A percentile compares a stretch with the other conserved stretches of the same genome.
phyloP scores from a whole-genome alignment of 2,797 vertebrate species.

The Typhlichthys subterraneus region DNA sequence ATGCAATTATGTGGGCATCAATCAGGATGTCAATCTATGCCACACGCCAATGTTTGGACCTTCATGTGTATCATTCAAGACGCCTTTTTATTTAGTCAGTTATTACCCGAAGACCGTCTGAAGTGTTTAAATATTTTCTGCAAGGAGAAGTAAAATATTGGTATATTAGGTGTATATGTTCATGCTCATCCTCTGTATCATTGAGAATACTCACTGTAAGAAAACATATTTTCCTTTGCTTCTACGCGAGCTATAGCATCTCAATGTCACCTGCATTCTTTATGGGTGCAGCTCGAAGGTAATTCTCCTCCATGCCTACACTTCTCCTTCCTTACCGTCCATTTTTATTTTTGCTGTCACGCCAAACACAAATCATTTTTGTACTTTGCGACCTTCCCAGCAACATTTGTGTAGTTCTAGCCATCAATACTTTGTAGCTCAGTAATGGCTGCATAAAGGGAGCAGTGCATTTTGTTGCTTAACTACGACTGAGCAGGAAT shows the following conservation, averaged over 20 bases:
- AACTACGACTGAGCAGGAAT: neutral
- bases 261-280: constrained; percentile 31
- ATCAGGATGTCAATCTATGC: constrained; percentile 26
- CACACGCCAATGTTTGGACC: constrained; percentile 30
- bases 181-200: constrained; percentile 12
- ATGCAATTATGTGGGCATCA: constrained; percentile 39
- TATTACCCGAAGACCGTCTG: constrained; percentile 10
- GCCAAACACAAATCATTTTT: constrained; percentile 8
- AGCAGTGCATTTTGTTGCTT: neutral
- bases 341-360: neutral
- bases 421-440: neutral
- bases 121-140: neutral
- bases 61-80: constrained; percentile 13
- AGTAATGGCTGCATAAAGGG: constrained; percentile 2
- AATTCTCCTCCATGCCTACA: neutral
- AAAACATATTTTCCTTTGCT: constrained; percentile 36
- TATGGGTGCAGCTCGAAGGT: constrained; percentile 30
- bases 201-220: neutral
- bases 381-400: neutral
- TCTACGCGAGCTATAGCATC: constrained; percentile 18
- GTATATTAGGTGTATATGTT: constrained; percentile 9
- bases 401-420: neutral
- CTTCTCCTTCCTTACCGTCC: neutral
- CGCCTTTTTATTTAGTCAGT: constrained; percentile 19
- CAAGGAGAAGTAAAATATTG: constrained; percentile 13